Conservation (phyloP, 92 coral and sea anemone genomes). For the Palythoa grandis region DNA sequence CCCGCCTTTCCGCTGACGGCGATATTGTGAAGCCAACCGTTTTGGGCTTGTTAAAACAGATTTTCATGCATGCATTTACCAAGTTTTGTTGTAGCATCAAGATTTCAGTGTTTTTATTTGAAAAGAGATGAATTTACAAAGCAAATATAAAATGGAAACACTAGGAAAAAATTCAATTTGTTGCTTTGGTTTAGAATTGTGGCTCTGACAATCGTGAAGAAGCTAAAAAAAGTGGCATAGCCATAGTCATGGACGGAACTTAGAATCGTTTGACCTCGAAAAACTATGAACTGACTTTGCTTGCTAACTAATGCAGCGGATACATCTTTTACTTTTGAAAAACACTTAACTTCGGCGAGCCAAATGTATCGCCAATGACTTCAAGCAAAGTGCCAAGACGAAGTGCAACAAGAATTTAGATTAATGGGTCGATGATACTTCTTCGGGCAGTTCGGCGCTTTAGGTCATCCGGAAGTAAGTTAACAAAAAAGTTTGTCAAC, state of each 20-base stretch:
- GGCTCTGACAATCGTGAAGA: constrained; percentile 1
- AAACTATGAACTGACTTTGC: constrained; percentile 14
- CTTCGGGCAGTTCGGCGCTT: constrained; percentile 16
- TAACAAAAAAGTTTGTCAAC: background rate
- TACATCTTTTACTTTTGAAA: constrained; percentile 6
- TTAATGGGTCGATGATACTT: background rate
- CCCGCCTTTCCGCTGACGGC: constrained; percentile 17
- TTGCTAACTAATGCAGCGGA: background rate
- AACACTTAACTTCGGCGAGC: constrained; percentile 10
- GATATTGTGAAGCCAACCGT: constrained; percentile 9
- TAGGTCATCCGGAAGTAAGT: constrained; percentile 5
- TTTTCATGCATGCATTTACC: background rate
- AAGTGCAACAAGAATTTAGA: constrained; percentile 4
- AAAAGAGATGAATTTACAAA: background rate
- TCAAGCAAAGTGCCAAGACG: constrained; percentile 2
- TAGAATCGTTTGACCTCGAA: constrained; percentile 20
- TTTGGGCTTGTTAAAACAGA: background rate
- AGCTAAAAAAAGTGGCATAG: background rate
- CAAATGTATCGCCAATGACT: constrained; percentile 6
- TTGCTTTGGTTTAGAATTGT: constrained; percentile 7
- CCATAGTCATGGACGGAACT: background rate
- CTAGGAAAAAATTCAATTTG: background rate
- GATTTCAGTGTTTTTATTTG: constrained; percentile 1
- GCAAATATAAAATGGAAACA: constrained; percentile 3
- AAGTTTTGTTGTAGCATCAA: background rate